Conservation (phyloP, 2,797 vertebrate genomes). For the Parauchenoglanis ngamensis region DNA sequence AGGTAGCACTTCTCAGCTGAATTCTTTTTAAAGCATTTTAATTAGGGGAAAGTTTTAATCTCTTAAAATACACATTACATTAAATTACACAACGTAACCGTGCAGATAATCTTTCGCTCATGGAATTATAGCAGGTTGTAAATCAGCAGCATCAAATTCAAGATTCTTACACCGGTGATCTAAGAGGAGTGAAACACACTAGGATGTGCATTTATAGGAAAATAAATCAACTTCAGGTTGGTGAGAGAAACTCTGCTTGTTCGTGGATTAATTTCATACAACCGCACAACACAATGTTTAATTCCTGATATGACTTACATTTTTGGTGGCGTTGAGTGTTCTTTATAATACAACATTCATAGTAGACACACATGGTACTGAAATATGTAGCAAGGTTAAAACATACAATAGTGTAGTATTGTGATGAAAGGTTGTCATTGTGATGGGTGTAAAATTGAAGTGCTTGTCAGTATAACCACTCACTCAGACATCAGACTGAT, state of each 20-base stretch:
- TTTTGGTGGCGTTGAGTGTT: not conserved
- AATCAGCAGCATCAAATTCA: not conserved
- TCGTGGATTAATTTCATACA: not conserved
- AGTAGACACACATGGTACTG: not conserved
- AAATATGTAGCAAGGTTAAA: not conserved
- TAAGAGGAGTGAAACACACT: not conserved
- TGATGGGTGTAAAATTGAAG: not conserved
- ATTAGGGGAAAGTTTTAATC: not conserved
- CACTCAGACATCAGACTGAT: not conserved
- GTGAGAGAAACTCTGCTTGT: not conserved
- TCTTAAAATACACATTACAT: not conserved
- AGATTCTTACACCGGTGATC: not conserved
- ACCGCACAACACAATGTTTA: not conserved
- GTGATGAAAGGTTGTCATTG: not conserved
- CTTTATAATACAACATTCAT: not conserved
- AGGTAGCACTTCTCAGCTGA: not conserved
- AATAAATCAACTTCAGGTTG: not conserved
- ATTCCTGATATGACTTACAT: not conserved
- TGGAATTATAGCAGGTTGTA: not conserved
- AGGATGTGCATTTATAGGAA: not conserved
- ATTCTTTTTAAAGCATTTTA: not conserved
- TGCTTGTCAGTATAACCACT: not conserved
- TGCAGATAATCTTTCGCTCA: not conserved
- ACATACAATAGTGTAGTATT: not conserved
- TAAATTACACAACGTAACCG: not conserved